Conservation (phyloP, 2,113 vertebrate species). For the Myocastor coypus region DNA sequence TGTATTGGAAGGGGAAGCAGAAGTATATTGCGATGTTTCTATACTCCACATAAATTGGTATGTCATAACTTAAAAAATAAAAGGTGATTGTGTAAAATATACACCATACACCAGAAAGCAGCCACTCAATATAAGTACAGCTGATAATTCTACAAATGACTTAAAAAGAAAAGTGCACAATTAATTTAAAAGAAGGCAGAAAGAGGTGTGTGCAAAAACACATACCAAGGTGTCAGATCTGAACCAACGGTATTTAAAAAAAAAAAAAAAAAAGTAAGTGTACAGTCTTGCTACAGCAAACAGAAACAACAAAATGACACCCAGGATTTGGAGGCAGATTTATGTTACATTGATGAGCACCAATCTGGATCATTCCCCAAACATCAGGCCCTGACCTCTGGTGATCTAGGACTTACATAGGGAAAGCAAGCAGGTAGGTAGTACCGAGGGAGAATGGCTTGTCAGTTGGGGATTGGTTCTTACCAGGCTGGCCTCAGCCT, state of each 20-base stretch:
- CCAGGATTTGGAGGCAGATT: background rate
- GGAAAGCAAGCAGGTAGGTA: background rate
- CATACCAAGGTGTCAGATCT: background rate
- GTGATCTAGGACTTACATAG: background rate
- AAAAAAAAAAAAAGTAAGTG: background rate
- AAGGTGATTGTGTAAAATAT: background rate
- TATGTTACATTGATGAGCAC: background rate
- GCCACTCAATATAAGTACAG: background rate
- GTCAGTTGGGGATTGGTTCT: background rate
- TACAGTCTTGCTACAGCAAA: background rate
- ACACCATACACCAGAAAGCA: background rate
- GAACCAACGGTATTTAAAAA: background rate
- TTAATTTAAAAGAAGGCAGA: background rate
- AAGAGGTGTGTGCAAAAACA: background rate
- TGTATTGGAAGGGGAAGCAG: background rate
- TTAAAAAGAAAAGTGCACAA: slow-evolving; percentile 20
- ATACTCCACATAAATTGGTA: background rate
- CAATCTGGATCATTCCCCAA: background rate
- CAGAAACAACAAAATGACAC: background rate
- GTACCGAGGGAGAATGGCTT: background rate
- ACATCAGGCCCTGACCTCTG: background rate
- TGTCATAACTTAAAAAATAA: background rate
- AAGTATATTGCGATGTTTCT: background rate
- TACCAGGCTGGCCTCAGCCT: background rate
- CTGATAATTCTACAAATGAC: background rate